Evolutionary conservation across 2,888 invertebrate species (phyloP).

Genomic region (Drosophila demipolita): DNA sequence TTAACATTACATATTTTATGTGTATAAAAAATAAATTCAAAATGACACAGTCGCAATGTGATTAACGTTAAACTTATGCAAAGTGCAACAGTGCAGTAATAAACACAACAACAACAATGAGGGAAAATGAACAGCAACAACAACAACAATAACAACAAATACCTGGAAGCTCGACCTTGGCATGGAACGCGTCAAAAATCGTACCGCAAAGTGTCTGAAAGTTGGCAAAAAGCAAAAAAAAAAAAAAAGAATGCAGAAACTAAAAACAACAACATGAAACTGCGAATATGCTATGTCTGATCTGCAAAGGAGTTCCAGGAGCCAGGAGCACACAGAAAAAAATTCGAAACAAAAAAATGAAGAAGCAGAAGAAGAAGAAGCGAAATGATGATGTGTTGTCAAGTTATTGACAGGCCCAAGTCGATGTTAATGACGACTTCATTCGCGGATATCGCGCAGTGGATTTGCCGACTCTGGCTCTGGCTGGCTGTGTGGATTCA

Average conservation of each 20-base stretch:
- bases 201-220: slow-evolving; percentile 64
- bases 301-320: slow-evolving; percentile 51
- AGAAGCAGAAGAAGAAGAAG: slow-evolving; percentile 23
- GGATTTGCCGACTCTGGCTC: background rate
- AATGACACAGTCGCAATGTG: slow-evolving; percentile 54
- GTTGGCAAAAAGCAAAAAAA: slow-evolving; percentile 13
- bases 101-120: slow-evolving; percentile 34
- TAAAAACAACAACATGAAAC: slow-evolving; percentile 16
- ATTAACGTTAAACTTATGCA: slow-evolving; percentile 66
- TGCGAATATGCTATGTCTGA: slow-evolving; percentile 31
- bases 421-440: slow-evolving; percentile 81
- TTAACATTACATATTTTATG: slow-evolving; percentile 19
- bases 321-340: slow-evolving; percentile 39
- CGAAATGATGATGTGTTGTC: slow-evolving; percentile 75
- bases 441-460: slow-evolving; percentile 59
- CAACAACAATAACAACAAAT: slow-evolving; percentile 31
- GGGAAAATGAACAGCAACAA: slow-evolving; percentile 4
- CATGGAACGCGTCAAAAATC: slow-evolving; percentile 64
- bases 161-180: slow-evolving; percentile 65
- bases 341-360: slow-evolving; percentile 6
- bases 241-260: slow-evolving; percentile 9
- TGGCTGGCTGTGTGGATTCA: slow-evolving; percentile 5
- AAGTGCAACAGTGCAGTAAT: slow-evolving; percentile 48
- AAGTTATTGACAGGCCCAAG: slow-evolving; percentile 78
- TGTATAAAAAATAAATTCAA: slow-evolving; percentile 16